These are phyloP conservation scores for Drosophila tropicalis DNA, from an alignment of 1,140 invertebrate species.

Conservation along the genomic window DNA sequence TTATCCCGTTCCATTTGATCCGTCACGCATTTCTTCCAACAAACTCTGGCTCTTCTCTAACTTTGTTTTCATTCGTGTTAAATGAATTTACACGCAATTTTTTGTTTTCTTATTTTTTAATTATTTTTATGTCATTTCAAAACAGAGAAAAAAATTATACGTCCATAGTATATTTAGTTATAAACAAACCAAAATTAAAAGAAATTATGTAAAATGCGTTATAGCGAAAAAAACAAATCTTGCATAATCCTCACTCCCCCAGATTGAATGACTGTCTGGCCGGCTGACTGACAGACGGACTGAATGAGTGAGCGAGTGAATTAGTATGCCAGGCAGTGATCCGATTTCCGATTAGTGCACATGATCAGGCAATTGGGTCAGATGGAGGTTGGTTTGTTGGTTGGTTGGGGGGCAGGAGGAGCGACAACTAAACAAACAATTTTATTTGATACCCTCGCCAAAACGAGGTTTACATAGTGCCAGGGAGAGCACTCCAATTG, in stretches of 20 bases:
- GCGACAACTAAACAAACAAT: not conserved
- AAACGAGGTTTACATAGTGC: not conserved
- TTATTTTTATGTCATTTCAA: constrained; percentile 74
- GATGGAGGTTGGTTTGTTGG: not conserved
- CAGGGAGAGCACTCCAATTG: too few relatives aligned
- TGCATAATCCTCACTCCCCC: constrained; percentile 37
- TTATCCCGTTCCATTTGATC: not conserved
- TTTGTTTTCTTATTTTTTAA: constrained; percentile 26
- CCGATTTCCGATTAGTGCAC: constrained; percentile 61
- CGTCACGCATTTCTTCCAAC: constrained; percentile 52
- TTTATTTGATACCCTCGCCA: not conserved
- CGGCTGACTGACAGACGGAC: too few relatives aligned
- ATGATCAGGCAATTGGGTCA: constrained; percentile 47
- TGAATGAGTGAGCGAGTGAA: constrained; percentile 21
- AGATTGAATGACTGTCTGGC: constrained; percentile 22
- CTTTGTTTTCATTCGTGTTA: not conserved
- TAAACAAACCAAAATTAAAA: constrained; percentile 42
- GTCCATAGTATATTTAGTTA: constrained; percentile 63
- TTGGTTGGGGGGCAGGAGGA: not conserved
- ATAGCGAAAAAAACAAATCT: constrained; percentile 50
- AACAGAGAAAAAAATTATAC: constrained; percentile 60
- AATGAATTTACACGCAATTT: constrained; percentile 46
- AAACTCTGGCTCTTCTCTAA: not conserved
- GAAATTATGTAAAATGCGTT: constrained; percentile 81
- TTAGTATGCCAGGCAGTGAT: constrained; percentile 52